Percentiles rank a stretch among this genome's conserved stretches.
Evolutionary conservation across 2,113 vertebrate genomes (phyloP).

Genomic region (Thunnus thynnus): DNA sequence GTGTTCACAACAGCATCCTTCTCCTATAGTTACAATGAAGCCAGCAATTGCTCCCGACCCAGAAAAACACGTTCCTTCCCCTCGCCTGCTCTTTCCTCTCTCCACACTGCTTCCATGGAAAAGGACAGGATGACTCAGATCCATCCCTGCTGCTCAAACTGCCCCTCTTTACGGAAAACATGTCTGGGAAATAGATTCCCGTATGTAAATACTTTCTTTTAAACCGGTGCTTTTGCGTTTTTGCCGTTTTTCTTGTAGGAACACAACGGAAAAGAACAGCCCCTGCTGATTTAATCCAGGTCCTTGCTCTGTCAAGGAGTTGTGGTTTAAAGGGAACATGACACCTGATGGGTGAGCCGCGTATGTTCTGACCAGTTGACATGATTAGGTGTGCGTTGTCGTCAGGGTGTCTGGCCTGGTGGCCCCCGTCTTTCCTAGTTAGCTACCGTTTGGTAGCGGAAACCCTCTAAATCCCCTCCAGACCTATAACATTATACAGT

Average conservation of each 20-base stretch:
- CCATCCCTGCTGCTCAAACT: constrained; percentile 62
- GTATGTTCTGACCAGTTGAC: constrained; percentile 51
- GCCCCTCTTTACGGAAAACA: constrained; percentile 73
- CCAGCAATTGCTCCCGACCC: constrained; percentile 43
- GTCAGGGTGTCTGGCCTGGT: constrained; percentile 63
- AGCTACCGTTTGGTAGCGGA: constrained; percentile 74
- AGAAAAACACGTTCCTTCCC: constrained; percentile 55
- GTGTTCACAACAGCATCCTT: constrained; percentile 24
- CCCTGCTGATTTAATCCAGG: constrained; percentile 71
- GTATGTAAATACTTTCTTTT: constrained; percentile 75
- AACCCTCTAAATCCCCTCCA: constrained; percentile 65
- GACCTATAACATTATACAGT: constrained; percentile 75
- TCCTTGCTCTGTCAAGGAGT: constrained; percentile 50
- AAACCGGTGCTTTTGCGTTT: constrained; percentile 59
- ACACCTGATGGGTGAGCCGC: constrained; percentile 66
- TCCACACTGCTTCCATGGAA: constrained; percentile 76
- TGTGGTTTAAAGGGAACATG: constrained; percentile 70
- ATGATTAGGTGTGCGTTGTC: constrained; percentile 57
- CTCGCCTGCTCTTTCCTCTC: constrained; percentile 51
- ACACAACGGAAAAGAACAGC: constrained; percentile 50
- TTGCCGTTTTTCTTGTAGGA: constrained; percentile 54
- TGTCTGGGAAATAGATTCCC: constrained; percentile 76
- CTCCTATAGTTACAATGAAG: constrained; percentile 25
- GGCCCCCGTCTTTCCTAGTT: constrained; percentile 68
- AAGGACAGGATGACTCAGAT: constrained; percentile 83